Evolutionary conservation across 2,113 vertebrate species (phyloP).

Genomic region (Xenopus tropicalis): UCB_Xtro_10.0 CM004444.2:2890501-2891000

Average conservation of each 20-base stretch:
- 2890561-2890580: conserved; percentile 89
- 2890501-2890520: too few species aligned
- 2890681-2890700: not conserved
- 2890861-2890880: conserved; percentile 81
- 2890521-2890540: too few species aligned
- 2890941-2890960: too few species aligned
- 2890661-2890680: not conserved
- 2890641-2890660: conserved; percentile 64
- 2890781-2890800: conserved; percentile 65
- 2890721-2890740: too few species aligned
- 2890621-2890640: conserved; percentile 72
- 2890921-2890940: conserved; percentile 75
- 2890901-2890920: conserved; percentile 90
- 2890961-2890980: too few species aligned
- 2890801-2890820: conserved; percentile 81
- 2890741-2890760: too few species aligned
- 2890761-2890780: not conserved
- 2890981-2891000: conserved; percentile 17
- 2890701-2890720: too few species aligned
- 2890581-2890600: conserved; percentile 93
- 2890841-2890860: conserved; percentile 83
- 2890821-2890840: conserved; percentile 92
- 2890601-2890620: conserved; percentile 95
- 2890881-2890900: conserved; percentile 92
- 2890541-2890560: conserved; percentile 63